Evolutionary conservation across 2,888 invertebrate genomes (phyloP).

Genomic region (Calliphora vomitoria): DNA sequence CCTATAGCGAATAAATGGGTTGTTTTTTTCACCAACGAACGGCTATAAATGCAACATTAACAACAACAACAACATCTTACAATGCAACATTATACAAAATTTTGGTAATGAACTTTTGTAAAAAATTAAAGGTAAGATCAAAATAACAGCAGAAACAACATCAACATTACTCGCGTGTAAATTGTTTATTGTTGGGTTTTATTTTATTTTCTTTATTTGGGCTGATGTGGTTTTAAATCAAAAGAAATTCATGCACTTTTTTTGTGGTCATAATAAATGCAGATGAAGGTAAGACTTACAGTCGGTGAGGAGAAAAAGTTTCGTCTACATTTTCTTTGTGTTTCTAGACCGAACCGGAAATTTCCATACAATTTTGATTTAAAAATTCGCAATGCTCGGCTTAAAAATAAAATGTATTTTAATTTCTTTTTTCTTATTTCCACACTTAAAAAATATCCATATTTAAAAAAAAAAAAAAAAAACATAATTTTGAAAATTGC

Average conservation of each 20-base stretch:
- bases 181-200: constrained; percentile 13
- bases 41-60: neutral
- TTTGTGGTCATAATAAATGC: constrained; percentile 36
- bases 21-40: constrained; percentile 12
- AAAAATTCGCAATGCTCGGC: too few relatives aligned
- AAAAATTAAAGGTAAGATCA: constrained; percentile 58
- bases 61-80: neutral
- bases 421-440: too few relatives aligned
- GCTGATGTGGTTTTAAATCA: constrained; percentile 47
- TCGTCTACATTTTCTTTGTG: too few relatives aligned
- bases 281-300: constrained; percentile 13
- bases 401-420: too few relatives aligned
- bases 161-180: constrained; percentile 51
- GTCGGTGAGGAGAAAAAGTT: neutral
- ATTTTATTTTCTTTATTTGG: constrained; percentile 3
- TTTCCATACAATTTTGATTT: too few relatives aligned
- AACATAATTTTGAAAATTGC: too few relatives aligned
- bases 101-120: constrained; percentile 70
- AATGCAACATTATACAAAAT: neutral
- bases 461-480: too few relatives aligned
- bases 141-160: constrained; percentile 40
- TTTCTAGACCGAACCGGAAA: too few relatives aligned
- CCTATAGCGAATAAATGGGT: constrained; percentile 49
- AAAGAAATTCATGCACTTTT: constrained; percentile 52
- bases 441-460: too few relatives aligned